Base-by-base conservation (phyloP, 2,888 invertebrate genomes). In the Leptarthrus brevirostris region DNA sequence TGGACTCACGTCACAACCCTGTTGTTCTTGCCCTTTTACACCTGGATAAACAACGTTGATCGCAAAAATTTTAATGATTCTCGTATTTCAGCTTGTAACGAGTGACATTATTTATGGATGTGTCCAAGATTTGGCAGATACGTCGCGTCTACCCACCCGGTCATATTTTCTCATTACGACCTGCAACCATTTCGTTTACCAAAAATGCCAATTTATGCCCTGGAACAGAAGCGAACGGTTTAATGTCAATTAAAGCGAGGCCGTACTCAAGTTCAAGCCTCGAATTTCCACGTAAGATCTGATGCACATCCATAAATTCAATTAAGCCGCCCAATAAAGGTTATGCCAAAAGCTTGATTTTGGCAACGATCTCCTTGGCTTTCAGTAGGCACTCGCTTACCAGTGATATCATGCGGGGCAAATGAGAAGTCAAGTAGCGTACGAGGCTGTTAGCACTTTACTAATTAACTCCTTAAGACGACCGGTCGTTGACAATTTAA, bases 401-500 rank as follows among this genome's bases (percentile, higher is more conserved):
- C 12, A 12, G 12, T 40, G 40, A 40, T 12, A 40, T 40, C 40
- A 40, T 40, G 12, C n/a, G 40, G 2, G 40, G 40, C 2, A 8
- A 40, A 12, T n/a, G n/a, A 40, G 12, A 40, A 40, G 40, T 40
- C 40, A 40, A 40, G 40, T 40, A 40, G 12, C 12, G n/a, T 12
- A 40, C 40, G 40, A n/a, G 40, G n/a, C 40, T 40, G n/a, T 40
- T 40, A 40, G n/a, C 1, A 40, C n/a, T 40, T n/a, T n/a, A 12
- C 12, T 40, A 40, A 40, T 40, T 40, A 40, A 40, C 40, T 40
- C 40, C 40, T 40, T 40, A n/a, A 30, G 12, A 12, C n/a, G 40
- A 40, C 40, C 40, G 40, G 40, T 40, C 40, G 40, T 40, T 40
- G 40, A 40, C 40, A 40, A 40, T 12, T 40, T 40, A 40, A 40